Conservation (phyloP, 2,888 invertebrate genomes). For the Zele albiditarsus region DNA sequence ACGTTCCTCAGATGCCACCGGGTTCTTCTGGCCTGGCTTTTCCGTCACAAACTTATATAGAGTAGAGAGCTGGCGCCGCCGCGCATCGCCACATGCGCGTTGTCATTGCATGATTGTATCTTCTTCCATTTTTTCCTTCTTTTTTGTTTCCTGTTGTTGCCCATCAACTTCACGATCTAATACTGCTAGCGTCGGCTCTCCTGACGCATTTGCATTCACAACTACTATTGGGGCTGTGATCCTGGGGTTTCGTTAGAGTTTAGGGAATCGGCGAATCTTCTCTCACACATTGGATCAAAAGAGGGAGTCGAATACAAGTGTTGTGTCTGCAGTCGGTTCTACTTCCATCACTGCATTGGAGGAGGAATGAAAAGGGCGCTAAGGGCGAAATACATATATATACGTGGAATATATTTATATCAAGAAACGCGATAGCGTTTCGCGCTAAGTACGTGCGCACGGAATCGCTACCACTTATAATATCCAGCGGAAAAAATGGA, state of each 20-base stretch:
- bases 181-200: neutral
- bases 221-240: conserved; percentile 30
- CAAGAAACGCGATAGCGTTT: too few relatives aligned
- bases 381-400: too few relatives aligned
- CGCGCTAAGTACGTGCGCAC: too few relatives aligned
- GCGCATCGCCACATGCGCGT: conserved; percentile 33
- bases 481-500: too few relatives aligned
- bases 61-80: conserved; percentile 45
- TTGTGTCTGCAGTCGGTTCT: too few relatives aligned
- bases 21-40: conserved; percentile 56
- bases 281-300: too few relatives aligned
- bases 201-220: conserved; percentile 8
- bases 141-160: conserved; percentile 37
- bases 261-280: conserved; percentile 54
- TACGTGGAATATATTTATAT: too few relatives aligned
- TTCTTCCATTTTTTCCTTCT: conserved; percentile 35
- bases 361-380: too few relatives aligned
- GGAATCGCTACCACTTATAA: too few relatives aligned
- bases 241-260: conserved; percentile 56
- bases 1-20: conserved; percentile 70
- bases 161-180: too few relatives aligned
- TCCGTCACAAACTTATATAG: conserved; percentile 51
- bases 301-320: conserved; percentile 37
- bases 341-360: too few relatives aligned
- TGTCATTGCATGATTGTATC: too few relatives aligned